Evolutionary conservation across 2,113 vertebrate genomes (phyloP).

Genomic region (Peromyscus leucopus): DNA sequence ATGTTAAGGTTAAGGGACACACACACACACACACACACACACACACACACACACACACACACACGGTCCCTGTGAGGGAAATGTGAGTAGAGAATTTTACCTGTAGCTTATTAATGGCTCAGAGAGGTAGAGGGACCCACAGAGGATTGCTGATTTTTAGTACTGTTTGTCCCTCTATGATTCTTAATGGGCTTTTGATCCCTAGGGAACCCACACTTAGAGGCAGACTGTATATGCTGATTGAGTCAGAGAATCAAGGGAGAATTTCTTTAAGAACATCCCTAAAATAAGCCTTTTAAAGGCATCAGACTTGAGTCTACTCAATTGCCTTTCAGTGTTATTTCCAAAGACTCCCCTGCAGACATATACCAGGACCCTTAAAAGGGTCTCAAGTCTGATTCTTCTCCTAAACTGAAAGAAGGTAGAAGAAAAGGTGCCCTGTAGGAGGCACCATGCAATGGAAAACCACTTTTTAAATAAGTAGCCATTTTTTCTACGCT

Average conservation of each 20-base stretch:
- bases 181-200: background rate
- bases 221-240: background rate
- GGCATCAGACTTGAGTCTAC: background rate
- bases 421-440: background rate
- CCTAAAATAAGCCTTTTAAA: background rate
- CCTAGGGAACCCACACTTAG: background rate
- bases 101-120: background rate
- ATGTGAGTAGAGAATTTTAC: background rate
- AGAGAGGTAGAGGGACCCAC: background rate
- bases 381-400: background rate
- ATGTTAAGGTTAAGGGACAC: background rate
- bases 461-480: background rate
- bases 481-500: background rate
- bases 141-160: background rate
- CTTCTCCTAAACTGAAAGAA: background rate
- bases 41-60: background rate
- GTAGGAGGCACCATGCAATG: background rate
- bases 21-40: background rate
- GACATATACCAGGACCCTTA: background rate
- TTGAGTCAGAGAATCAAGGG: background rate
- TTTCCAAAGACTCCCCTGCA: conserved; percentile 13
- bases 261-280: conserved; percentile 21
- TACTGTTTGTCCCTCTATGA: background rate
- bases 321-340: background rate
- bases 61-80: background rate